Evolutionary conservation across 2,888 invertebrate species (phyloP), one percentile per base, ranked within the genome.

Genomic region (Xestia c-nigrum): DNA sequence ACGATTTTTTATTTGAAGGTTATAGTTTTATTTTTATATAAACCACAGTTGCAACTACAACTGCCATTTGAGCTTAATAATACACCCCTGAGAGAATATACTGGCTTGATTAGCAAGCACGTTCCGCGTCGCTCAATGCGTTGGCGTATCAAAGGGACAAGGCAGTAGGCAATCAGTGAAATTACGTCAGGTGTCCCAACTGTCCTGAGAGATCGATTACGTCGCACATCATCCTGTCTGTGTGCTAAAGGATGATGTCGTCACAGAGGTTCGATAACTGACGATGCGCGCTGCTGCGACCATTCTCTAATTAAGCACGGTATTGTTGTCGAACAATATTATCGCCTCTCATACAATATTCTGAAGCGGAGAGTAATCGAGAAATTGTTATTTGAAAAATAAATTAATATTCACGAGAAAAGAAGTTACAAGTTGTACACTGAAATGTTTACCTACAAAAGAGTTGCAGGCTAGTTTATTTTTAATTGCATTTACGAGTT

Each of bases 71-170:
- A 31, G 16, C 24, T 57, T 24, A 57, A 57, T n/a, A n/a, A 52
- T n/a, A 55, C n/a, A n/a, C 10, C 21, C 10, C n/a, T 55, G n/a
- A 55, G 24, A 31, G 24, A 63, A 31, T 46, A 47, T 24, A 43
- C 16, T 10, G 21, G 16, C 57, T 24, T 24, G 9, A 9, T 14
- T 19, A 31, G n/a, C 31, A 24, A 43, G 55, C 43, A 43, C 38
- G 59, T 52, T 19, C 78, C 10, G 7, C 24, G 43, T 50, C 14
- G 72, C 55, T 19, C 50, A 68, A 40, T 67, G 24, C 21, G 21
- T 43, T 16, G 12, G 12, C n/a, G 3, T 38, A 43, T 74, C 68
- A 74, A 69, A 74, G 68, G 16, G 21, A 31, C 10, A 38, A 38
- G 31, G 24, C 16, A 19, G 38, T 21, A 21, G 61, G 21, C 31